Percentiles rank a stretch among this genome's conserved stretches.
phyloP scores from a whole-genome alignment of 2,113 vertebrate species.

The Caranx ignobilis region DNA sequence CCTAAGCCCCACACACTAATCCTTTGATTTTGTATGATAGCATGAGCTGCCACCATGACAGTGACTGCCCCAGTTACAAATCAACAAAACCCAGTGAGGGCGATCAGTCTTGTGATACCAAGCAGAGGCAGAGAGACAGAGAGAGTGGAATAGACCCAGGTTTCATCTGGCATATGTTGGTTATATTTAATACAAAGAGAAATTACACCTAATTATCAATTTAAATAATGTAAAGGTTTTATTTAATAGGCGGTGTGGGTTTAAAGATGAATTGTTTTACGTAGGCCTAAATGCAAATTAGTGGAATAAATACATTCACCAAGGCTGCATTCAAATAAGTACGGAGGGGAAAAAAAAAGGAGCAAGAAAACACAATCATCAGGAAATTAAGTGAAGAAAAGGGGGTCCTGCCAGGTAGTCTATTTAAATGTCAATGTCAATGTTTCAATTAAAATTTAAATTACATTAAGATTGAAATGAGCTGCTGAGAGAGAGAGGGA shows the following conservation, averaged over 20 bases:
- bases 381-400: background rate
- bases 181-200: background rate
- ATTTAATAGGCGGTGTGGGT: background rate
- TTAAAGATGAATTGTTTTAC: background rate
- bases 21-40: constrained; percentile 34
- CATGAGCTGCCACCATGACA: constrained; percentile 23
- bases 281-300: background rate
- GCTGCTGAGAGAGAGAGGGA: background rate
- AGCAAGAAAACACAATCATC: constrained; percentile 3
- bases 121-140: too few species aligned
- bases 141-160: too few species aligned
- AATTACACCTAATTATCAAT: background rate
- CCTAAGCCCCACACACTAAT: constrained; percentile 35
- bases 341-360: too few species aligned
- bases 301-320: background rate
- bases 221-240: background rate
- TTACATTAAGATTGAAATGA: constrained; percentile 12
- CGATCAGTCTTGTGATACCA: background rate
- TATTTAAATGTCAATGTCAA: background rate
- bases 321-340: background rate
- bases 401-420: background rate
- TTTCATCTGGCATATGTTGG: background rate
- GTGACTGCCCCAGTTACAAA: constrained; percentile 15
- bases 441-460: background rate
- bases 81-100: background rate